Evolutionary conservation across 2,797 vertebrate species (phyloP).

Genomic region (Gouania willdenowi): DNA sequence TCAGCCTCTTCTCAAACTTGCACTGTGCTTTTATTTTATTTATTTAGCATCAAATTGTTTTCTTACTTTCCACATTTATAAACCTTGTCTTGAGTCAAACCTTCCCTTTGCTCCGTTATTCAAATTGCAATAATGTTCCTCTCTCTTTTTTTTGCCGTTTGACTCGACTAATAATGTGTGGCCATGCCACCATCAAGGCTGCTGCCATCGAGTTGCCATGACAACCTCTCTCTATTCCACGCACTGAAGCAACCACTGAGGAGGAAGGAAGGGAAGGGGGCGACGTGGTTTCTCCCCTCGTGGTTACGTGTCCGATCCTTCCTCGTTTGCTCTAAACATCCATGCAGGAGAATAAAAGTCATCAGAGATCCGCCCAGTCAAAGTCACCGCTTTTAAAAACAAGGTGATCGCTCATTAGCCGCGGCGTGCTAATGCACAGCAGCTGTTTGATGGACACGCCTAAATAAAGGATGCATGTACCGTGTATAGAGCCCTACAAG

Average conservation of each 20-base stretch:
- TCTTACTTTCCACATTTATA: background rate
- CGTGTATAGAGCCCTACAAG: background rate
- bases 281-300: slow-evolving; percentile 16
- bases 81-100: background rate
- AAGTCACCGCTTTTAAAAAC: slow-evolving; percentile 56
- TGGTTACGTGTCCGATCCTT: slow-evolving; percentile 26
- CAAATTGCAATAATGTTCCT: background rate
- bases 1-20: no score
- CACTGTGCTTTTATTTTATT: no score
- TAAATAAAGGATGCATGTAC: no score
- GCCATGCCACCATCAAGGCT: slow-evolving; percentile 65
- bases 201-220: slow-evolving; percentile 65
- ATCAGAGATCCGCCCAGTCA: slow-evolving; percentile 51
- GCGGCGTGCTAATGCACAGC: slow-evolving; percentile 46
- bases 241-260: slow-evolving; percentile 41
- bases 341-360: slow-evolving; percentile 58
- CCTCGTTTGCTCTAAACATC: slow-evolving; percentile 59
- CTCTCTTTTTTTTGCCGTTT: slow-evolving; percentile 13
- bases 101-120: slow-evolving; percentile 12
- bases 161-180: slow-evolving; percentile 58
- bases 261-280: slow-evolving; percentile 35
- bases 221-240: slow-evolving; percentile 55
- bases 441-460: slow-evolving; percentile 40
- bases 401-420: slow-evolving; percentile 63
- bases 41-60: no score